Base-by-base conservation (phyloP, 2,797 vertebrate genomes). In the Rousettus madagascariensis region DNA sequence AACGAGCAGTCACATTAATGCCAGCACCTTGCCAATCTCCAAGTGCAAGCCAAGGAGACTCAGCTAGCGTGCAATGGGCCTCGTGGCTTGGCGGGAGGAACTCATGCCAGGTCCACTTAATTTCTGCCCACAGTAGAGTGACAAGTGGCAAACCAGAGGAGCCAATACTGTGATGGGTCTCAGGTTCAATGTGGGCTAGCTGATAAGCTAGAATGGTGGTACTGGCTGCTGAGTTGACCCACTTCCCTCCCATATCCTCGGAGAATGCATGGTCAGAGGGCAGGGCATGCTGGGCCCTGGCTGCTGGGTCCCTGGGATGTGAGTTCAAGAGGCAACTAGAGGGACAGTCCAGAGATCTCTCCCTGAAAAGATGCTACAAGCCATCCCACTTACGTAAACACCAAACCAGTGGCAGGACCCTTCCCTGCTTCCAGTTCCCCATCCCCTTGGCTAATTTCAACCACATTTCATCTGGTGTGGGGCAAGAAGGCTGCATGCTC, bases 21-120 rank as follows among this genome's bases (percentile, higher is more conserved):
- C 69, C 79, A 90, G 38, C 94, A 94, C 90, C 93, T 74, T 59
- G 86, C 88, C 93, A 65, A 33, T 96, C 95, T 95, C 71, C 26
- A 22, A 12, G 88, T 4, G 16, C 36, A 2, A 0, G 57, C 8
- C 15, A 19, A 8, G 8, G 38, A 87, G 82, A 13, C 66, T 22
- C 26, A n/a, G 80, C 61, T 2, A 79, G 72, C 0, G 0, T 0
- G 0, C 0, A 19, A n/a, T 26, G 22, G 43, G 24, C 41, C 68
- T 22, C 0, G 0, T 30, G 36, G 53, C 30, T 82, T 30, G 0
- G 69, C 2, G 1, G 41, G 49, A 28, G 63, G 26, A 1, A 0
- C 57, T 5, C 4, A 19, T 0, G 6, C 55, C 82, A 24, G 53
- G 33, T 28, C 66, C 43, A 36, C 41, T 53, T 84, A 43, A 65